Conservation (phyloP, 2,113 vertebrate genomes). For the Boleophthalmus pectinirostris region DNA sequence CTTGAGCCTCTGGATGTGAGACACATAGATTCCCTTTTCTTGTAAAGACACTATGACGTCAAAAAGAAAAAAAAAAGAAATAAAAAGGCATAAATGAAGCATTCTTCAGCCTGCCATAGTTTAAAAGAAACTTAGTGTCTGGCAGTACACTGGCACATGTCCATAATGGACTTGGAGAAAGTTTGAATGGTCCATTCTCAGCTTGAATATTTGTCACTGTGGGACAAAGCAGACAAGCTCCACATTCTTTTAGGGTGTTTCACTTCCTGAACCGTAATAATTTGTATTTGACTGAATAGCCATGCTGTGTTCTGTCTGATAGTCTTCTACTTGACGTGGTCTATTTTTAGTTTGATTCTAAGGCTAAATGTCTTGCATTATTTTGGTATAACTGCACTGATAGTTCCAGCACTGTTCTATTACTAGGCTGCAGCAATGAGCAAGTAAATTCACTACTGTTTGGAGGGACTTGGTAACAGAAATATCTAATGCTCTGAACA, state of each 20-base stretch:
- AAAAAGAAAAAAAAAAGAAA: not conserved
- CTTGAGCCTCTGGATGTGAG: no score
- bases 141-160: constrained; percentile 1
- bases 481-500: no score
- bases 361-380: no score
- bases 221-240: constrained; percentile 33
- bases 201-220: constrained; percentile 53
- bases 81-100: constrained; percentile 32
- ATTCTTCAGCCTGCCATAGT: constrained; percentile 27
- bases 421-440: no score
- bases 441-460: no score
- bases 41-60: not conserved
- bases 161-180: constrained; percentile 33
- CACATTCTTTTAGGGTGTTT: constrained; percentile 12
- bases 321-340: not conserved
- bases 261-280: constrained; percentile 5
- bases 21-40: no score
- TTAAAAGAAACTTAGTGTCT: constrained; percentile 29
- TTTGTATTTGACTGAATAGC: not conserved
- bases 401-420: no score
- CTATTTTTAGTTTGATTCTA: not conserved
- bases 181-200: constrained; percentile 28
- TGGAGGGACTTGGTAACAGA: no score
- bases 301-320: not conserved
- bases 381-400: no score